A percentile compares a stretch with the other conserved stretches of the same genome.
Conservation (phyloP, 2,888 invertebrate genomes). For the Aleiodes leptofemur region DNA sequence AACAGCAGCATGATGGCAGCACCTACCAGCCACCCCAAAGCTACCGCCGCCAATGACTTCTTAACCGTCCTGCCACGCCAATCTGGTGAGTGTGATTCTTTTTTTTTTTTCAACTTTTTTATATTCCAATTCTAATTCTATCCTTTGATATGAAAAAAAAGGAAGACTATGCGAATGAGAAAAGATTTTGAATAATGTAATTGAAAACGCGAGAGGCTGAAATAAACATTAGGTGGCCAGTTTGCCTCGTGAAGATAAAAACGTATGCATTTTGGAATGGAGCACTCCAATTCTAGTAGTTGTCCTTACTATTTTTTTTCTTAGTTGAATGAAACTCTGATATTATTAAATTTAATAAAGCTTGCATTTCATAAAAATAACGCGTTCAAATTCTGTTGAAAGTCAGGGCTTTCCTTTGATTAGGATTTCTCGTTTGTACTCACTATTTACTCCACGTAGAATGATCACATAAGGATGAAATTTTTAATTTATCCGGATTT, state of each 20-base stretch:
- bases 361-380: too few species aligned
- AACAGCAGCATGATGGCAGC: conserved; percentile 74
- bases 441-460: too few species aligned
- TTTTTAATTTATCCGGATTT: not conserved
- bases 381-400: too few species aligned
- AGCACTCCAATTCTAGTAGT: not conserved
- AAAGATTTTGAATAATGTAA: not conserved
- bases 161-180: not conserved
- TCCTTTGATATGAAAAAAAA: not conserved
- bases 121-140: not conserved
- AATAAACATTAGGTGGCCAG: conserved; percentile 52
- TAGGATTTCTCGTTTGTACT: too few species aligned
- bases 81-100: conserved; percentile 66
- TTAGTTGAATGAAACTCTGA: not conserved
- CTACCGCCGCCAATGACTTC: conserved; percentile 75
- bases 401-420: too few species aligned
- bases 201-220: conserved; percentile 53
- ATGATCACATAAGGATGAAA: too few species aligned
- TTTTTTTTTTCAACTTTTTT: conserved; percentile 4
- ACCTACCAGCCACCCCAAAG: conserved; percentile 75
- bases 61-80: conserved; percentile 75
- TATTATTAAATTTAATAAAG: too few species aligned
- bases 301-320: not conserved
- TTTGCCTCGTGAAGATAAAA: conserved; percentile 39
- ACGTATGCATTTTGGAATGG: not conserved